These are phyloP conservation scores for Rhinoraja longicauda DNA, from an alignment of 2,797 vertebrate genomes.

Conservation along the genomic window DNA sequence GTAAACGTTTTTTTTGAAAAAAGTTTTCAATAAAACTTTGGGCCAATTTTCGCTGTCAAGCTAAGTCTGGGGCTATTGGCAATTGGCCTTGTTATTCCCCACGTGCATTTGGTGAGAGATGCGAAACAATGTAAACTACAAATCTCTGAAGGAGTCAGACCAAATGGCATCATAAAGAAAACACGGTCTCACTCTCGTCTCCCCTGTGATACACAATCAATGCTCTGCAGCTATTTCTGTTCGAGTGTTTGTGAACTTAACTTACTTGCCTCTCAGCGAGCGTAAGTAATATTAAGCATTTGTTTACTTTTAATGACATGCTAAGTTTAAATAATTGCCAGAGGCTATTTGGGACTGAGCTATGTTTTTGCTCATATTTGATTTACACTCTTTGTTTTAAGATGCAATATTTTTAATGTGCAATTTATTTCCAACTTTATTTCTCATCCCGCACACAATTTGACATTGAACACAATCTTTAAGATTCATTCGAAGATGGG, in stretches of 20 bases:
- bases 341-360: background rate
- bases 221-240: background rate
- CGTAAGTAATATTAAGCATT: background rate
- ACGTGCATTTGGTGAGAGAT: background rate
- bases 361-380: background rate
- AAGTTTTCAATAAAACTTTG: background rate
- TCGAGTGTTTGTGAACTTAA: background rate
- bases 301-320: background rate
- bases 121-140: background rate
- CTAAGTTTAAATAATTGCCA: background rate
- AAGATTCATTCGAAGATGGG: background rate
- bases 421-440: background rate
- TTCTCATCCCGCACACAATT: background rate
- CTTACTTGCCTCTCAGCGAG: background rate
- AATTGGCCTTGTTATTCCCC: background rate
- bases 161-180: background rate
- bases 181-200: background rate
- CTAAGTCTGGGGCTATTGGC: background rate
- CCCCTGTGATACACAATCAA: background rate
- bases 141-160: background rate
- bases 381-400: background rate
- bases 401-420: background rate
- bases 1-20: no score
- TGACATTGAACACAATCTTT: background rate
- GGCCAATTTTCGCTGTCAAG: background rate